A percentile compares a stretch with the other conserved stretches of the same genome.
phyloP scores from a whole-genome alignment of 2,888 invertebrate genomes.

The Choristoneura rosaceana region DNA sequence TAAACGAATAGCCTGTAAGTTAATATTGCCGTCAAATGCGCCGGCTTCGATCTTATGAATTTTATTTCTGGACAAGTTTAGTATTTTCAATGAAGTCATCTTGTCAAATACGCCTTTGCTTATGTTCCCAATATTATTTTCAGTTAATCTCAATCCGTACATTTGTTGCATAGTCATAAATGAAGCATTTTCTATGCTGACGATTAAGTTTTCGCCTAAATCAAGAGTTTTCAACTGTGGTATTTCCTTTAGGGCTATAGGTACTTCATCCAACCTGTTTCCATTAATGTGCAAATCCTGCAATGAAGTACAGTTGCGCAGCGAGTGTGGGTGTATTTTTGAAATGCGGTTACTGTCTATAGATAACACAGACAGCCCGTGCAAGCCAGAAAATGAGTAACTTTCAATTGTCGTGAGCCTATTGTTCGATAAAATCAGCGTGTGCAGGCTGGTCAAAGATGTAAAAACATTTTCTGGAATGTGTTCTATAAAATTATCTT shows the following conservation, averaged over 20 bases:
- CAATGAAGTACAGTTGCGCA: conserved; percentile 91
- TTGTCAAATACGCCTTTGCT: conserved; percentile 92
- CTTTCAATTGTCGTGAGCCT: conserved; percentile 90
- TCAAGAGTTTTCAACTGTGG: conserved; percentile 92
- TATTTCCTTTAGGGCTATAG: conserved; percentile 90
- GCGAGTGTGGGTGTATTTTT: conserved; percentile 89
- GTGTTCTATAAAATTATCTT: conserved; percentile 91
- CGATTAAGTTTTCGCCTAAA: conserved; percentile 94
- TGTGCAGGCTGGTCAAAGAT: conserved; percentile 91
- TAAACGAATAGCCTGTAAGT: conserved; percentile 92
- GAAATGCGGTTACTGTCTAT: conserved; percentile 92
- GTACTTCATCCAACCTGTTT: conserved; percentile 91
- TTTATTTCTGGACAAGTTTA: conserved; percentile 93
- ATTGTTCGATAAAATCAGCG: conserved; percentile 92
- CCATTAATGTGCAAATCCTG: conserved; percentile 94
- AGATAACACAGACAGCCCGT: conserved; percentile 90
- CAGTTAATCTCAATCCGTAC: conserved; percentile 92
- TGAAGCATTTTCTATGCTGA: conserved; percentile 91
- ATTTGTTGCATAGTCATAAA: conserved; percentile 92
- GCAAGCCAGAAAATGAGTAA: conserved; percentile 91
- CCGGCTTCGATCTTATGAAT: conserved; percentile 92
- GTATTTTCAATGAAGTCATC: conserved; percentile 91
- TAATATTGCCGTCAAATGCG: conserved; percentile 91
- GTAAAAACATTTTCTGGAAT: conserved; percentile 92
- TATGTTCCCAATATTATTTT: conserved; percentile 93